Base-by-base conservation (phyloP, 1,140 invertebrate genomes). In the Wasmannia auropunctata region DNA sequence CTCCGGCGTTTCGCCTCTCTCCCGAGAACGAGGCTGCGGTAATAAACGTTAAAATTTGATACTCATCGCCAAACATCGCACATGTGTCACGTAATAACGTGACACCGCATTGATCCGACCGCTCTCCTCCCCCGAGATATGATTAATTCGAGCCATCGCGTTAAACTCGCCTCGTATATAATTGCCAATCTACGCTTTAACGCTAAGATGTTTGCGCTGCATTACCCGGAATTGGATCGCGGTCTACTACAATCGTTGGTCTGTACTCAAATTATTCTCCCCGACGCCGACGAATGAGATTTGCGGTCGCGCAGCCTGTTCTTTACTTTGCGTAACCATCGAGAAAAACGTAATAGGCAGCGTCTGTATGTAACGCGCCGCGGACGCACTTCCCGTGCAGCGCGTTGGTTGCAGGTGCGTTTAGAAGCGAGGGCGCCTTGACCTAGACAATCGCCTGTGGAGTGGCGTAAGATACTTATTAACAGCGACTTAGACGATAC, bases 401-500 rank as follows among this genome's bases (percentile, higher is more conserved):
- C n/a, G n/a, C 34, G 51, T 75, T 75, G 51, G 72, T 28, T 58
- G 51, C 72, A 75, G 51, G 56, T 65, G 67, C 69, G 69, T 83
- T 83, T 60, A 84, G 60, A 46, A 75, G 11, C 43, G 46, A 80
- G n/a, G n/a, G 43, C 85, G 72, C 58, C 79, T 87, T 84, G 79
- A 90, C 85, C 85, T 75, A 56, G 54, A 72, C 80, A 76, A 86
- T 89, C 75, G 40, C 87, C 77, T 22, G n/a, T n/a, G 60, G 58
- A 31, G 16, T 54, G 74, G 63, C n/a, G 81, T 75, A 84, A 88
- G 87, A 87, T 90, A 74, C 51, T 86, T 62, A 88, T 90, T 84
- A 88, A 25, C 34, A 11, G 63, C 91, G 88, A 89, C 91, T 92
- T 93, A 87, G 90, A 85, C 86, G 91, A 92, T 90, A 89, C 86